Base-by-base conservation (phyloP, 2,888 invertebrate genomes). In the Eupithecia insigniata region DNA sequence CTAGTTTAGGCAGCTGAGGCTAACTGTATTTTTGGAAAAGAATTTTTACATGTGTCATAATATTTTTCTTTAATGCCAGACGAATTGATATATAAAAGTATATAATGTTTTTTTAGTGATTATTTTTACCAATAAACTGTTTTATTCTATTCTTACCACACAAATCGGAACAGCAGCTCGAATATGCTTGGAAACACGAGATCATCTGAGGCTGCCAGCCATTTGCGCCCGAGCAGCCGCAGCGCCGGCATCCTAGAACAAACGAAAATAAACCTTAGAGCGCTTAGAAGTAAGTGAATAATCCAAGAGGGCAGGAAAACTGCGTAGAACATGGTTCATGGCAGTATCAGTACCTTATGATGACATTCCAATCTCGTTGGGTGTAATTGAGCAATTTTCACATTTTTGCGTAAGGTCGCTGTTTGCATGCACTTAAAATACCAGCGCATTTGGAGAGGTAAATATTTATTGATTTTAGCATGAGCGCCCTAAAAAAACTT, bases 191-290 rank as follows among this genome's bases (percentile, higher is more conserved):
- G 98, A 89, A 98, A 97, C 62, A 98, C 98, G 85, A 98, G 96
- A 92, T 98, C 98, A 93, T 98, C 98, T 81, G 97, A 97, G 84
- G 97, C 98, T 83, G 98, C 97, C 84, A 97, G 96, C 98, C 98
- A 98, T 92, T 97, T 97, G 87, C 98, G 96, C 85, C 97, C 97
- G 89, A 98, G 97, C 79, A 98, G 96, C 88, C 96, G 96, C 86
- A 98, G 95, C 82, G 98, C 98, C 87, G 98, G 98, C 98, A 98
- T 98, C 84, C 94, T 94, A 87, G 0, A 90, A 91, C 85, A 89
- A 90, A 46, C 14, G n/a, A 71, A 72, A 69, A 36, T n/a, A 60
- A 32, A 39, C 66, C 28, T 64, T 74, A 74, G 8, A 30, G 10
- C n/a, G 36, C 12, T 22, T 43, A 61, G 30, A 28, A 30, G 7